These are phyloP conservation scores for Nibea coibor DNA, from an alignment of 2,113 vertebrate genomes.

Conservation along the genomic window DNA sequence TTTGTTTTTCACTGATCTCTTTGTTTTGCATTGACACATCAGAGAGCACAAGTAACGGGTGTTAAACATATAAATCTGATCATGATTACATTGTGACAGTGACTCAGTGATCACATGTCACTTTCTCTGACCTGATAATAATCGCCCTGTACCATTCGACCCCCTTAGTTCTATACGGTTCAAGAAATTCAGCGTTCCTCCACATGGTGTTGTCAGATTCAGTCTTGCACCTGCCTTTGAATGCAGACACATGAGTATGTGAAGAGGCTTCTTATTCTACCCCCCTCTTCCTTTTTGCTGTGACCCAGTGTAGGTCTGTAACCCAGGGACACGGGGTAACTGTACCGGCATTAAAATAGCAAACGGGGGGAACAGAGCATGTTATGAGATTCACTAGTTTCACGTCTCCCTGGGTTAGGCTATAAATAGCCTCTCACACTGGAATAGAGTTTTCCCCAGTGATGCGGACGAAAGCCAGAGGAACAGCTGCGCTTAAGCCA, in stretches of 20 bases:
- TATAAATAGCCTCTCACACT: constrained; percentile 82
- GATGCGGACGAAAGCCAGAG: constrained; percentile 77
- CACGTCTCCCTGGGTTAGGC: constrained; percentile 72
- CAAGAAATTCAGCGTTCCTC: constrained; percentile 45
- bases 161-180: constrained; percentile 23
- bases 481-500: constrained; percentile 86
- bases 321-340: constrained; percentile 75
- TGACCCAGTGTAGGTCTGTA: constrained; percentile 67
- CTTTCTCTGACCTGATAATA: too few relatives aligned
- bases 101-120: too few relatives aligned
- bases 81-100: background rate
- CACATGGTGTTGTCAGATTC: constrained; percentile 37
- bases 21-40: background rate
- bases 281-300: constrained; percentile 22
- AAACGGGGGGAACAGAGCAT: constrained; percentile 64
- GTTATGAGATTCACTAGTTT: constrained; percentile 76
- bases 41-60: background rate
- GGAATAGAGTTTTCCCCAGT: constrained; percentile 84
- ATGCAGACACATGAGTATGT: background rate
- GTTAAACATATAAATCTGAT: background rate
- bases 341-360: constrained; percentile 79
- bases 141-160: constrained; percentile 28
- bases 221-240: constrained; percentile 26
- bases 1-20: constrained; percentile 6
- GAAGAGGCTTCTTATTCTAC: constrained; percentile 1